These are phyloP conservation scores for Halcyon malimbica DNA, from an alignment of 2,113 vertebrate species.

Conservation along the genomic window DNA sequence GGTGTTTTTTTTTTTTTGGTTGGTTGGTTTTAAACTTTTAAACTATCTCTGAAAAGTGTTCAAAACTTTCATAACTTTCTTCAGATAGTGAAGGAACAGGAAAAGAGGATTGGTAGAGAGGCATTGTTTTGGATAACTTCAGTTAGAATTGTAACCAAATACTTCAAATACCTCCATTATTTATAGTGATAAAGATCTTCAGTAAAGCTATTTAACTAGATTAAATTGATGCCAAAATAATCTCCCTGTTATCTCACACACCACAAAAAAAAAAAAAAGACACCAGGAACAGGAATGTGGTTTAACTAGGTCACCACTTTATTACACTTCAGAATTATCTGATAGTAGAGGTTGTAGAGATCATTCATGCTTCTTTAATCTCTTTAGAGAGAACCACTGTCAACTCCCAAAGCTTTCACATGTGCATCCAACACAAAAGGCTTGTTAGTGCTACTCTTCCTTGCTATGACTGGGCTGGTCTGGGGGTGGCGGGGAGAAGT, in stretches of 20 bases:
- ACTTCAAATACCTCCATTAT: constrained; percentile 58
- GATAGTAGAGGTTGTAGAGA: constrained; percentile 22
- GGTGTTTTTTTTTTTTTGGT: background rate
- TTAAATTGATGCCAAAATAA: constrained; percentile 68
- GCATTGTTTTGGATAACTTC: constrained; percentile 29
- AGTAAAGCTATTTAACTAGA: constrained; percentile 57
- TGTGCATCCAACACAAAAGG: background rate
- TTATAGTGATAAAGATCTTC: constrained; percentile 67
- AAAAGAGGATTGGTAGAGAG: background rate
- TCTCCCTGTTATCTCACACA: constrained; percentile 54
- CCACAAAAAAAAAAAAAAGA: constrained; percentile 9
- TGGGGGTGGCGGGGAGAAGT: rapidly evolving
- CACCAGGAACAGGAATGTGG: constrained; percentile 45
- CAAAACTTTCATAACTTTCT: constrained; percentile 43
- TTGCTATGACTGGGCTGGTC: background rate
- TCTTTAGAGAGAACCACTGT: background rate
- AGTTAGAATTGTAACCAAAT: constrained; percentile 48
- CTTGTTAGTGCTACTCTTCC: background rate
- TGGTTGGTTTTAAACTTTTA: background rate
- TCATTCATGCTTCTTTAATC: constrained; percentile 44
- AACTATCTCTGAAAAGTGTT: constrained; percentile 2
- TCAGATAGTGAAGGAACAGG: background rate
- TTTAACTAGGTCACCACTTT: constrained; percentile 54
- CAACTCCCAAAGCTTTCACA: background rate
- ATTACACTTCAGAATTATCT: constrained; percentile 43